These are phyloP conservation scores for Microtus richardsoni DNA, from an alignment of 2,113 vertebrate species.

Conservation along the genomic window DNA sequence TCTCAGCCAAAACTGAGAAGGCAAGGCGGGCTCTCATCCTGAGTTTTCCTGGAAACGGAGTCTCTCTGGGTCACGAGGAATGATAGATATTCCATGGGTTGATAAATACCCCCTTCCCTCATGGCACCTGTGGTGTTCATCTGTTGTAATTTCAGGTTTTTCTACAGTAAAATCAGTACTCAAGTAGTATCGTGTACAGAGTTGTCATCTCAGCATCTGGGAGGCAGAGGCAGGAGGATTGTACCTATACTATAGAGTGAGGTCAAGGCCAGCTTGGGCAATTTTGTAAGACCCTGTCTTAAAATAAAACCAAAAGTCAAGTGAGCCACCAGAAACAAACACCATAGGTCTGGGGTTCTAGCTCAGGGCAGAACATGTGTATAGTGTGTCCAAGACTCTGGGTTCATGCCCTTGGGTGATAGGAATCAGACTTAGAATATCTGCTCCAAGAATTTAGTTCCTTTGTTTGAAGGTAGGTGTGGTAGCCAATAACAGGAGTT, in stretches of 20 bases:
- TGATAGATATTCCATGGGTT: not conserved
- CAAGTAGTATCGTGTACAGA: accelerated
- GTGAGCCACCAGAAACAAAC: not conserved
- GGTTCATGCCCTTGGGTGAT: not conserved
- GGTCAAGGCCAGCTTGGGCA: not conserved
- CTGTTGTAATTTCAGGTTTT: not conserved
- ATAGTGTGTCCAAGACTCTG: not conserved
- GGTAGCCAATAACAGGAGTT: not conserved
- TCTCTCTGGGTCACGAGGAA: not conserved
- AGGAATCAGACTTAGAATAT: not conserved
- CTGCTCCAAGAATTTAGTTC: not conserved
- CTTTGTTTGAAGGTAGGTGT: not conserved
- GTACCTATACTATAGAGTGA: not conserved
- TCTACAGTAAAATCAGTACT: not conserved
- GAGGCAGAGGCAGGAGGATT: not conserved
- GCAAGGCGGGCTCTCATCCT: not conserved
- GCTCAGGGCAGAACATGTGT: not conserved
- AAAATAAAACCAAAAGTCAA: not conserved
- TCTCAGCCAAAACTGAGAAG: not conserved
- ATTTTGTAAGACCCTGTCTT: not conserved
- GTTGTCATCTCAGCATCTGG: not conserved
- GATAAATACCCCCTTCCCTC: not conserved
- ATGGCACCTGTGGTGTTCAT: accelerated
- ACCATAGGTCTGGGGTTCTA: not conserved
- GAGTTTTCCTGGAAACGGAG: not conserved